phyloP scores from a whole-genome alignment of 2,888 invertebrate genomes.

The Heliothis peltigera region DNA sequence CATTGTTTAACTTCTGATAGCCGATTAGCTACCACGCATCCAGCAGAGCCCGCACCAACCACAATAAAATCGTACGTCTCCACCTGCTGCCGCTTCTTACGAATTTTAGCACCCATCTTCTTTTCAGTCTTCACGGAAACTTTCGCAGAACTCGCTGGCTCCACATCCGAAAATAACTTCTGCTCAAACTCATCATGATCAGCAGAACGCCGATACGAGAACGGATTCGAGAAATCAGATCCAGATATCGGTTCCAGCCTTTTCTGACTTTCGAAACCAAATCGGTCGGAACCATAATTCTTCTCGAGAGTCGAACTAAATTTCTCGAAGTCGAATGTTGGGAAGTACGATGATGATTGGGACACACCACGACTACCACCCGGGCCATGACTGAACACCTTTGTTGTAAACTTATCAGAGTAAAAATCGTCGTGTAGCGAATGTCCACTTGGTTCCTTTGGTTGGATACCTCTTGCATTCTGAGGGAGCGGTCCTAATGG shows the following conservation, averaged over 20 bases:
- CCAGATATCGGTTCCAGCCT: neutral
- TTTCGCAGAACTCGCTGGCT: slow-evolving; percentile 67
- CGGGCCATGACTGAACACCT: slow-evolving; percentile 66
- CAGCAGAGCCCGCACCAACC: slow-evolving; percentile 92
- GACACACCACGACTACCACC: slow-evolving; percentile 68
- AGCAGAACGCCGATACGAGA: slow-evolving; percentile 36
- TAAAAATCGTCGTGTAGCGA: slow-evolving; percentile 57
- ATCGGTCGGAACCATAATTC: slow-evolving; percentile 16
- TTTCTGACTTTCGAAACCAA: neutral
- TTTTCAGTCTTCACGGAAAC: slow-evolving; percentile 52
- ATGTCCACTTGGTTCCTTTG: slow-evolving; percentile 53
- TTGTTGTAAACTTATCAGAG: slow-evolving; percentile 59
- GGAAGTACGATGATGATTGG: slow-evolving; percentile 67
- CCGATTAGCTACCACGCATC: slow-evolving; percentile 92
- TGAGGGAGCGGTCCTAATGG: slow-evolving; percentile 52
- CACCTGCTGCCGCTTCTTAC: slow-evolving; percentile 69
- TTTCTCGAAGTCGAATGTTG: slow-evolving; percentile 61
- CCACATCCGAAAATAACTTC: slow-evolving; percentile 68
- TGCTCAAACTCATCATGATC: slow-evolving; percentile 57
- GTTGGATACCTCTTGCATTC: slow-evolving; percentile 37
- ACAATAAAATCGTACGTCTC: slow-evolving; percentile 91
- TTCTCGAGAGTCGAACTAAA: slow-evolving; percentile 5
- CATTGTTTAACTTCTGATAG: slow-evolving; percentile 91
- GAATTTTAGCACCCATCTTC: slow-evolving; percentile 60
- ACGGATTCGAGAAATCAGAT: slow-evolving; percentile 42